Percentiles rank a stretch among this genome's conserved stretches.
These are phyloP conservation scores for Glyptemys insculpta DNA, from an alignment of 2,797 vertebrate genomes.

Conservation along the genomic window DNA sequence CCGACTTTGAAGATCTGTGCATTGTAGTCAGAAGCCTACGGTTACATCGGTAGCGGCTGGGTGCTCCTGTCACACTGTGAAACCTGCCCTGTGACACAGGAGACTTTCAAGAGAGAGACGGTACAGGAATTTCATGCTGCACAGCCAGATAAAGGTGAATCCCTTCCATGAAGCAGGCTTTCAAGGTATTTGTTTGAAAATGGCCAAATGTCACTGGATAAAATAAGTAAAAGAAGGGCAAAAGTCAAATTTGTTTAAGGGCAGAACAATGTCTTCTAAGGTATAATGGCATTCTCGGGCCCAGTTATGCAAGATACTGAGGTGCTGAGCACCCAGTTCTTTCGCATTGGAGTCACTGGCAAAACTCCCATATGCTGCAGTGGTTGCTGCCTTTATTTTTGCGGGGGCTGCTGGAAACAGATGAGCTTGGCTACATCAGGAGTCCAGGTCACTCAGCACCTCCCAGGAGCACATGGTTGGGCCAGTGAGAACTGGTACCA, in stretches of 20 bases:
- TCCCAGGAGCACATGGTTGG: neutral
- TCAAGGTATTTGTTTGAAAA: neutral
- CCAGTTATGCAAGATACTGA: neutral
- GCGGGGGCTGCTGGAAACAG: neutral
- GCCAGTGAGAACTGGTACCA: neutral
- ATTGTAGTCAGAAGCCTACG: too few species aligned
- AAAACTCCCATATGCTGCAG: neutral
- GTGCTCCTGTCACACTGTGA: neutral
- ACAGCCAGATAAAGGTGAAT: fast-evolving
- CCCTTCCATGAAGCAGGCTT: neutral
- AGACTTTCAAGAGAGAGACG: neutral
- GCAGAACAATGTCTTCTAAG: neutral
- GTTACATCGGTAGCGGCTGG: neutral
- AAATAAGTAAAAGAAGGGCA: neutral
- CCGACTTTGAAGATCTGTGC: neutral
- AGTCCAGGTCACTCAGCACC: neutral
- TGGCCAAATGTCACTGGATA: neutral
- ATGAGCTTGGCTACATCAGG: neutral
- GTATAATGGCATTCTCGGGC: neutral
- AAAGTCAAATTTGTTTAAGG: neutral
- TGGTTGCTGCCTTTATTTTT: neutral
- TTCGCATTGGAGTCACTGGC: neutral
- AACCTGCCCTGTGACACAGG: neutral
- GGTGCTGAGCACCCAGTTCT: neutral
- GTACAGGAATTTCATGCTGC: neutral